Percentiles rank a stretch among this genome's conserved stretches.
Conservation (phyloP, 2,797 vertebrate genomes). For the Peromyscus attwateri region DNA sequence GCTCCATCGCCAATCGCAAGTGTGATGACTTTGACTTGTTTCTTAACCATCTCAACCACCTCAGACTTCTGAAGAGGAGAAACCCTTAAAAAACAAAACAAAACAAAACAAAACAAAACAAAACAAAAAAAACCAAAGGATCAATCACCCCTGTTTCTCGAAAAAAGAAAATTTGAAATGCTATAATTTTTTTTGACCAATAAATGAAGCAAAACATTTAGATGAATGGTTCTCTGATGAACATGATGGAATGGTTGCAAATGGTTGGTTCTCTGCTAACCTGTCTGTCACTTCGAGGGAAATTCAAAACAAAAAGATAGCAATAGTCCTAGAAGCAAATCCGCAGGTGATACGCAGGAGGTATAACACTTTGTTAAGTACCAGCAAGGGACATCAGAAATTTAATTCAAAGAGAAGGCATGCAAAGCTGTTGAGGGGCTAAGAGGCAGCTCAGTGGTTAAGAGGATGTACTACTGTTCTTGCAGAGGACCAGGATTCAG, state of each 20-base stretch:
- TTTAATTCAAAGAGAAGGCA: slow-evolving; percentile 49
- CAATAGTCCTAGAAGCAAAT: background rate
- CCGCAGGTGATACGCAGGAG: background rate
- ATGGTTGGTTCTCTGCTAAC: background rate
- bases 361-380: background rate
- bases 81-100: slow-evolving; percentile 90
- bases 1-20: slow-evolving; percentile 98
- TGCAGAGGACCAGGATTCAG: background rate
- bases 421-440: background rate
- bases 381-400: slow-evolving; percentile 14
- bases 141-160: background rate
- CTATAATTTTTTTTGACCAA: background rate
- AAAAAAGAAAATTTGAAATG: slow-evolving; percentile 22
- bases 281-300: background rate
- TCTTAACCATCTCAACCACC: slow-evolving; percentile 99
- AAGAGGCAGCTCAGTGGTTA: background rate
- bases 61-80: slow-evolving; percentile 99
- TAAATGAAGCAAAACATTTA: background rate
- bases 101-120: too few species aligned
- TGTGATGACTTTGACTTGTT: slow-evolving; percentile 98
- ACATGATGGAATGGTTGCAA: background rate
- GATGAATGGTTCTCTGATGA: background rate
- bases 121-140: slow-evolving; percentile 25
- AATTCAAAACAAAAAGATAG: background rate
- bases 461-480: background rate